Conservation (phyloP, 2,113 vertebrate species). For the Oncorhynchus masou region DNA sequence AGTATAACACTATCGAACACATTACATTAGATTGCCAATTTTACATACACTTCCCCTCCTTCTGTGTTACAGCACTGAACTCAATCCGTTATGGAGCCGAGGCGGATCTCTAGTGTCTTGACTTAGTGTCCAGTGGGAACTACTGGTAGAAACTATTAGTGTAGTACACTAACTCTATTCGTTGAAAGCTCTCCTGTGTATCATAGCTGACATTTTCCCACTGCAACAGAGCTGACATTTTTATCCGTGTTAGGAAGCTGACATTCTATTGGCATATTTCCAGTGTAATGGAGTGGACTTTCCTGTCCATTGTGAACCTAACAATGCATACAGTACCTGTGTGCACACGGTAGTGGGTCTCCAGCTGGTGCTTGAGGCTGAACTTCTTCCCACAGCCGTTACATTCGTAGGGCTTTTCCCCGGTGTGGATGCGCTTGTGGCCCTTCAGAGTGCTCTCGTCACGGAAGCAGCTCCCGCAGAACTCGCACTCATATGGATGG, state of each 20-base stretch:
- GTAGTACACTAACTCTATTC: not conserved
- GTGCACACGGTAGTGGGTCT: slow-evolving; percentile 98
- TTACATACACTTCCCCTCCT: not conserved
- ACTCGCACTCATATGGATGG: slow-evolving; percentile 95
- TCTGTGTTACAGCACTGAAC: not conserved
- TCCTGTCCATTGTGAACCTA: too few relatives aligned
- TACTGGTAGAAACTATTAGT: not conserved
- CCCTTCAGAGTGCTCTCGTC: slow-evolving; percentile 98
- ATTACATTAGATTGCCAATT: too few relatives aligned
- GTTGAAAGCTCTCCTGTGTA: not conserved
- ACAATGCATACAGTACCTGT: slow-evolving; percentile 77
- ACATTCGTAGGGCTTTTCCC: slow-evolving; percentile 93
- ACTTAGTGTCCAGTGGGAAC: too few relatives aligned
- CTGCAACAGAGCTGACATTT: too few relatives aligned
- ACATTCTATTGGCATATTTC: too few relatives aligned
- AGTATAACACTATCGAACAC: too few relatives aligned
- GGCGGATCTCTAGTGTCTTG: not conserved
- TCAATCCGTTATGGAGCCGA: not conserved
- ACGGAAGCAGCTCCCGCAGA: slow-evolving; percentile 98
- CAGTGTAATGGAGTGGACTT: too few relatives aligned
- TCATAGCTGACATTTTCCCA: too few relatives aligned
- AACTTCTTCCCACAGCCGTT: slow-evolving; percentile 98
- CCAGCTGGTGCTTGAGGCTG: slow-evolving; percentile 99
- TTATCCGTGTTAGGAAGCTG: too few relatives aligned
- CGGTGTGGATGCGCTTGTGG: slow-evolving; percentile 96